These are phyloP conservation scores for Popillia japonica DNA, from an alignment of 1,140 invertebrate genomes.

Conservation along the genomic window DNA sequence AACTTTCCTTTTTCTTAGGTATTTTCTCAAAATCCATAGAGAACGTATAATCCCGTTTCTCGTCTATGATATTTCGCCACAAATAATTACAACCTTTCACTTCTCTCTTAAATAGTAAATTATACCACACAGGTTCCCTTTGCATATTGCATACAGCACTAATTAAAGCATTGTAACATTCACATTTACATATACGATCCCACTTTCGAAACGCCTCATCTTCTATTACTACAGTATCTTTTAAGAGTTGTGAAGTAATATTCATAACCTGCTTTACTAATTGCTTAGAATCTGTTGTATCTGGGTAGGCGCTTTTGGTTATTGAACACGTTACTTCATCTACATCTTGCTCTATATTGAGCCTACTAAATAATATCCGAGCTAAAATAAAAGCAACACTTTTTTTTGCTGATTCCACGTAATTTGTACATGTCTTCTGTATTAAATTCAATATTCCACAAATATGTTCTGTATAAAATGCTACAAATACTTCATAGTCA, in stretches of 20 bases:
- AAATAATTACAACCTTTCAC: conserved; percentile 58
- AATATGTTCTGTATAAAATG: conserved; percentile 18
- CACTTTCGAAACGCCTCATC: background rate
- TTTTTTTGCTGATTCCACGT: conserved; percentile 7
- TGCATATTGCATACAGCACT: conserved; percentile 61
- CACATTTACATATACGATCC: conserved; percentile 47
- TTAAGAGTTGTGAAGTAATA: background rate
- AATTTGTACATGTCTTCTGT: background rate
- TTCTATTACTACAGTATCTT: background rate
- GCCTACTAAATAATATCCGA: conserved; percentile 51
- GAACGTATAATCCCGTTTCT: conserved; percentile 58
- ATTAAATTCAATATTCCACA: background rate
- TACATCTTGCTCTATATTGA: conserved; percentile 40
- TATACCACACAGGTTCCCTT: conserved; percentile 53
- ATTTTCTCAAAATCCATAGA: conserved; percentile 59
- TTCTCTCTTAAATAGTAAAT: conserved; percentile 54
- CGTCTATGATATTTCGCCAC: conserved; percentile 64
- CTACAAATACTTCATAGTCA: conserved; percentile 8
- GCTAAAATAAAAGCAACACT: conserved; percentile 47
- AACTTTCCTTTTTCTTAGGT: conserved; percentile 59
- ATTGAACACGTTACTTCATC: background rate
- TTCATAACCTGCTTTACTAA: background rate
- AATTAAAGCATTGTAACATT: conserved; percentile 54
- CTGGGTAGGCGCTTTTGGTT: background rate
- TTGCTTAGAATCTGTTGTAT: background rate